Percentiles rank a stretch among this genome's conserved stretches.
Conservation (phyloP, 2,113 vertebrate genomes). For the Dromiciops gliroides region DNA sequence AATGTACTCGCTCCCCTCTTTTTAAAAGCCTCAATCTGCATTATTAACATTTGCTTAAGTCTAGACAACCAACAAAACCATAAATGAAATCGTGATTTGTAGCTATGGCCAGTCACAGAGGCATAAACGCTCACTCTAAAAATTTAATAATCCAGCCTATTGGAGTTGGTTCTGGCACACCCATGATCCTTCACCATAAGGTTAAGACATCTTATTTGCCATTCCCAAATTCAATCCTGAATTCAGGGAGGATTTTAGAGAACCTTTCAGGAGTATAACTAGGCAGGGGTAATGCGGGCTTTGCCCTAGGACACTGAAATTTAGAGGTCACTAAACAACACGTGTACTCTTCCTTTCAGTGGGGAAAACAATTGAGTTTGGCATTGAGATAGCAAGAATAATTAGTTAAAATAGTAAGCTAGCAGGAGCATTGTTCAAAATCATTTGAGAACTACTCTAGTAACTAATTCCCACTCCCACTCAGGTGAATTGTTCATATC, state of each 20-base stretch:
- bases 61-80: background rate
- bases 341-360: background rate
- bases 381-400: background rate
- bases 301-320: background rate
- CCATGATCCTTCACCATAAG: background rate
- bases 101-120: background rate
- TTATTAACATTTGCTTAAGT: background rate
- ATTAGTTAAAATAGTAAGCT: background rate
- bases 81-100: background rate
- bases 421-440: background rate
- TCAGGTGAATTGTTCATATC: background rate
- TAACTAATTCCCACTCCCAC: background rate
- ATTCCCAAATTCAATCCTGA: background rate
- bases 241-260: background rate
- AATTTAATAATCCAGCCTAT: background rate
- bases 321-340: background rate
- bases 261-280: background rate
- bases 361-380: background rate
- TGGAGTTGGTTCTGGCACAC: background rate
- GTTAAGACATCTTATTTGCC: background rate
- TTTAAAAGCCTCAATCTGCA: background rate
- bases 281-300: background rate
- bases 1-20: background rate
- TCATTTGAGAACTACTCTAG: background rate
- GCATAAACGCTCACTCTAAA: background rate